Base-by-base conservation (phyloP, 2,888 invertebrate species). In the Ditylenchus weischeri region DNA sequence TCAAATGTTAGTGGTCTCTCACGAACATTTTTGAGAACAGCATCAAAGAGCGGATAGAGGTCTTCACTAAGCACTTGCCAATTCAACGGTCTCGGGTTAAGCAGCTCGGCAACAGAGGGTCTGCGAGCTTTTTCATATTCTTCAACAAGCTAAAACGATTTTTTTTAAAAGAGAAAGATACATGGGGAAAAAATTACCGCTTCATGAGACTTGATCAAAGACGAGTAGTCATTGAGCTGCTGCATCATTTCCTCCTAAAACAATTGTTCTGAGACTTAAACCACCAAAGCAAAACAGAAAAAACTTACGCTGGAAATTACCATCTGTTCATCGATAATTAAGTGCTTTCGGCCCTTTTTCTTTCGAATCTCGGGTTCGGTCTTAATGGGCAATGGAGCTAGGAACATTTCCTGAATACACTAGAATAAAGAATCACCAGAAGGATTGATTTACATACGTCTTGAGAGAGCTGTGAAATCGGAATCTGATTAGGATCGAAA, bases 221-320 rank as follows among this genome's bases (percentile, higher is more conserved):
- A 48, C 10, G 21, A 19, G 36, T 43, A 43, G 47, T 66, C 47
- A 10, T 36, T 13, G 23, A 66, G 29, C 49, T 49, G 66, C 6
- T 48, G 49, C 23, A 63, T 29, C 51, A 66, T 66, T 35, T 66
- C 57, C 7, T 66, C 29, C 66, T 66, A 29, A 65, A 66, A 63
- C n/a, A n/a, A n/a, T n/a, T n/a, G n/a, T n/a, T n/a, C n/a, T n/a
- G n/a, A n/a, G n/a, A n/a, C n/a, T n/a, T n/a, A n/a, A n/a, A n/a
- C n/a, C n/a, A n/a, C n/a, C n/a, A n/a, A n/a, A n/a, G n/a, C n/a
- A n/a, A n/a, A n/a, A n/a, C n/a, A n/a, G n/a, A n/a, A n/a, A n/a
- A n/a, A n/a, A 51, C 51, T 51, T 13, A 51, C 51, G 23, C 51
- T 51, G 23, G 51, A 51, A 7, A 51, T 51, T 6, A 23, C 13